Evolutionary conservation across 2,113 vertebrate genomes (phyloP).

Genomic region (Otocyon megalotis): DNA sequence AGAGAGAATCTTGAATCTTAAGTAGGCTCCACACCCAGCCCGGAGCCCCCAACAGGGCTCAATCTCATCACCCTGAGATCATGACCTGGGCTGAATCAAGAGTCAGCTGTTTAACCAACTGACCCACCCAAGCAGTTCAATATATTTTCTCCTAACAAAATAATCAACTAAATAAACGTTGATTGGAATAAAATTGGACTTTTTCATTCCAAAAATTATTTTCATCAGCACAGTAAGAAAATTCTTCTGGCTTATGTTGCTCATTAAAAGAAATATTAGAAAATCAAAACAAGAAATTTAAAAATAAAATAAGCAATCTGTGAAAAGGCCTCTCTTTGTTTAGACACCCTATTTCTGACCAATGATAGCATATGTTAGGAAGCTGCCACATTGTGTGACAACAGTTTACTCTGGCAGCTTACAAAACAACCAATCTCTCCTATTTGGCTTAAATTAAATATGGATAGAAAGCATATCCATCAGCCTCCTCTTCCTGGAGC

Average conservation of each 20-base stretch:
- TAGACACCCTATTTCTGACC: not conserved
- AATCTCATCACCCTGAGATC: not conserved
- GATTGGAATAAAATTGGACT: not conserved
- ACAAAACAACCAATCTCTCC: not conserved
- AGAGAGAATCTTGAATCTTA: not conserved
- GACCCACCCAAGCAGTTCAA: not conserved
- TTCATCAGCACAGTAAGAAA: not conserved
- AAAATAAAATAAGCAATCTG: not conserved
- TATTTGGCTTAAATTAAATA: not conserved
- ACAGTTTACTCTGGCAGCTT: conserved; percentile 49
- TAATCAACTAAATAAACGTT: not conserved
- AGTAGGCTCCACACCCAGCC: not conserved
- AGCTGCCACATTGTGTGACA: not conserved
- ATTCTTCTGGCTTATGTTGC: not conserved
- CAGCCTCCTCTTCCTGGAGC: not conserved
- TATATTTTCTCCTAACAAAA: not conserved
- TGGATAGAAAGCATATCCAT: not conserved
- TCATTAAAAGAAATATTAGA: conserved; percentile 41
- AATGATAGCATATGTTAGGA: not conserved
- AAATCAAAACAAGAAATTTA: not conserved
- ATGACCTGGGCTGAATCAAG: not conserved
- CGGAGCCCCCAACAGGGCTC: not conserved
- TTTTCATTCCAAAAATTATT: not conserved
- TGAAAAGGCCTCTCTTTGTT: not conserved
- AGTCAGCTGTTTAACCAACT: not conserved